Percentiles rank a stretch among this genome's conserved stretches.
These are phyloP conservation scores for Stramonita haemastoma DNA, from an alignment of 2,888 invertebrate genomes.

Conservation along the genomic window DNA sequence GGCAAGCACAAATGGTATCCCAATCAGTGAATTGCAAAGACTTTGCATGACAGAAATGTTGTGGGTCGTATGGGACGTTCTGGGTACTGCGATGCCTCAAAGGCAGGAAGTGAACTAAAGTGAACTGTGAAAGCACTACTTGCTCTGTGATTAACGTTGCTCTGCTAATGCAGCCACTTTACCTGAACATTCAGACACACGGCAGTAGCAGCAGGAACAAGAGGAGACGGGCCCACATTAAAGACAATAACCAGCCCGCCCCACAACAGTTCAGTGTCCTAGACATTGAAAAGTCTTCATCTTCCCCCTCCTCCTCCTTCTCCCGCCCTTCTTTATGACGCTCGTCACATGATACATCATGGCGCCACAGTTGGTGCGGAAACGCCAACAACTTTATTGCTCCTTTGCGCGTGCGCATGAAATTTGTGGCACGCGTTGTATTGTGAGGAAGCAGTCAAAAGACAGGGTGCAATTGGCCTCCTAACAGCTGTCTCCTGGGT, in stretches of 20 bases:
- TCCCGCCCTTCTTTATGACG: constrained; percentile 12
- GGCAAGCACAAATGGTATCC: no score
- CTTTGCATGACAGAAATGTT: no score
- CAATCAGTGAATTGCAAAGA: no score
- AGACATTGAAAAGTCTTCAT: constrained; percentile 9
- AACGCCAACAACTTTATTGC: constrained; percentile 20
- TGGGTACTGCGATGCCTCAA: no score
- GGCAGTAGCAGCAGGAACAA: not conserved
- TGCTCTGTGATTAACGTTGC: not conserved
- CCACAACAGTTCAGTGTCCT: not conserved
- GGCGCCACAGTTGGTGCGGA: constrained; percentile 24
- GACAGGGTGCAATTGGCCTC: not conserved
- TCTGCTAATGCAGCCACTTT: no score
- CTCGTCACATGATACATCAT: constrained; percentile 33
- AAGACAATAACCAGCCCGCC: no score
- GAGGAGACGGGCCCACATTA: no score
- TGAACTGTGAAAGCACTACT: not conserved
- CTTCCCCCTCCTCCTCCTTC: not conserved
- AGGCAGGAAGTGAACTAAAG: no score
- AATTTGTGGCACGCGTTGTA: constrained; percentile 16
- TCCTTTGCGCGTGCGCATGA: constrained; percentile 25
- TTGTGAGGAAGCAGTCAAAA: not conserved
- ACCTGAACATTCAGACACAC: not conserved
- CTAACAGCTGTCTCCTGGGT: not conserved
- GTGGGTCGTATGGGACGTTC: no score